A percentile compares a stretch with the other conserved stretches of the same genome.
Conservation (phyloP, 2,113 vertebrate genomes). For the Picathartes gymnocephalus region DNA sequence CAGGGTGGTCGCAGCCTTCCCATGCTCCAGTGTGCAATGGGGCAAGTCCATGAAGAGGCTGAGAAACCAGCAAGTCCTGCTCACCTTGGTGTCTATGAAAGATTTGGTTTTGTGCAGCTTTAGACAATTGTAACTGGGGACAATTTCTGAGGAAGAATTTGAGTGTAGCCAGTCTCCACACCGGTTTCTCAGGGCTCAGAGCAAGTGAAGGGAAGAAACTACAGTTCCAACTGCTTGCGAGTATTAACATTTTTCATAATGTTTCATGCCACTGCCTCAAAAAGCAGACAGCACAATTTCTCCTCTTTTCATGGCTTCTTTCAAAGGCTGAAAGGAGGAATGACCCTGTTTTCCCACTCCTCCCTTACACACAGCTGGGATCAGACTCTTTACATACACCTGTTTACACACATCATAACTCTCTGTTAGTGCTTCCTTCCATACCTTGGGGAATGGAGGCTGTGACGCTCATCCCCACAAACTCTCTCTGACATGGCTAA, state of each 20-base stretch:
- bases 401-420: too few species aligned
- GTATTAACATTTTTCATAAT: neutral
- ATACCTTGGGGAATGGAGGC: neutral
- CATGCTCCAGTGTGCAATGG: neutral
- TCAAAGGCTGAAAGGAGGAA: neutral
- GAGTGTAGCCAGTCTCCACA: neutral
- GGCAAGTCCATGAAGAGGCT: neutral
- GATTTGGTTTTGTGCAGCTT: neutral
- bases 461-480: neutral
- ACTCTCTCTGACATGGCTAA: rapidly evolving
- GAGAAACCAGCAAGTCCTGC: neutral
- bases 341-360: neutral
- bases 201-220: neutral
- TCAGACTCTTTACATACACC: neutral
- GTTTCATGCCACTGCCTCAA: neutral
- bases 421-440: neutral
- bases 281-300: neutral
- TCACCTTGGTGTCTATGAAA: neutral
- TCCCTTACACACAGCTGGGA: neutral
- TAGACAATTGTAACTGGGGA: neutral
- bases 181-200: neutral
- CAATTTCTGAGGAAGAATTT: neutral
- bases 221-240: neutral
- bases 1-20: neutral
- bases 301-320: neutral